Evolutionary conservation across 2,113 vertebrate species (phyloP).

Genomic region (Nannospalax galili): DNA sequence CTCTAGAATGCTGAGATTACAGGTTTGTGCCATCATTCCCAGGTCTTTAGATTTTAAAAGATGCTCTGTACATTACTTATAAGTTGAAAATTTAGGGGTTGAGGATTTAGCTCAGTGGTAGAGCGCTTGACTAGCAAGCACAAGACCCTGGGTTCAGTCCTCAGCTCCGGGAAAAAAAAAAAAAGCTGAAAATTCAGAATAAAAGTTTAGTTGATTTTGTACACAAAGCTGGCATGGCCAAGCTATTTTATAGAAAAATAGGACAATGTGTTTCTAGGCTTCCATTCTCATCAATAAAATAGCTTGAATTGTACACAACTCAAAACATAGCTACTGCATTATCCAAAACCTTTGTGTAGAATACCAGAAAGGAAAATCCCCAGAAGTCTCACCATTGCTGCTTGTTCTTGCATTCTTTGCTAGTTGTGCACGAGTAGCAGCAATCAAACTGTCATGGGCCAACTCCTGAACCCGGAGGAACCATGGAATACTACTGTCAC

Average conservation of each 20-base stretch:
- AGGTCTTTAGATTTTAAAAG: background rate
- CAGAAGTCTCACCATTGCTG: conserved; percentile 88
- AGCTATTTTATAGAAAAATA: conserved; percentile 49
- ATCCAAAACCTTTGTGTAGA: background rate
- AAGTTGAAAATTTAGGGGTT: too few relatives aligned
- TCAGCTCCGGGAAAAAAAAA: too few relatives aligned
- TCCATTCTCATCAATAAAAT: conserved; percentile 44
- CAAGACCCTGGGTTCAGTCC: too few relatives aligned
- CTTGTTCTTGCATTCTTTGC: conserved; percentile 95
- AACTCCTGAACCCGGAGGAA: conserved; percentile 97
- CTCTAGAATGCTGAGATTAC: too few relatives aligned
- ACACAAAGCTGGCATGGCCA: background rate
- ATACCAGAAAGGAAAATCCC: background rate
- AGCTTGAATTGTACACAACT: background rate
- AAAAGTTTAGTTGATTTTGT: background rate
- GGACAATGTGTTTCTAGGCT: conserved; percentile 12
- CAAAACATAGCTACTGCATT: conserved; percentile 14
- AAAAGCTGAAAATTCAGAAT: conserved; percentile 10
- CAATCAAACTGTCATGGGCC: conserved; percentile 98
- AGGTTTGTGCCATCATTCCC: too few relatives aligned
- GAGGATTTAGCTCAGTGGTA: too few relatives aligned
- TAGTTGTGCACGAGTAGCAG: conserved; percentile 96
- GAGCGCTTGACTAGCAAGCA: too few relatives aligned
- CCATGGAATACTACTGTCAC: conserved; percentile 96
- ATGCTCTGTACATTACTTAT: background rate